Evolutionary conservation across 2,797 vertebrate genomes (phyloP).

Genomic region (Paguma larvata): DNA sequence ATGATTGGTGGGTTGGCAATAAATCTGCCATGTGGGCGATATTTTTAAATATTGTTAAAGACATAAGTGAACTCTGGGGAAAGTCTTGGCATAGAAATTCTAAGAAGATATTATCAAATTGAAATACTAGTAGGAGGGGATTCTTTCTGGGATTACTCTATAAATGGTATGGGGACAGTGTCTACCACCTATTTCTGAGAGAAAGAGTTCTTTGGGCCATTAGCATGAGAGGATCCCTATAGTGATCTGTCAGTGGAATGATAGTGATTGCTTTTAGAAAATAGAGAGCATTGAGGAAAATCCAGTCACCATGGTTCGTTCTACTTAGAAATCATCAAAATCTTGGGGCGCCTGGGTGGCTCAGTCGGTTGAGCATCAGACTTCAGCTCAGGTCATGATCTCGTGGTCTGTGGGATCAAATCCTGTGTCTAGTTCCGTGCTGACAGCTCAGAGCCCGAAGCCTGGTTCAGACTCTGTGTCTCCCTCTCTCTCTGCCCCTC

Average conservation of each 20-base stretch:
- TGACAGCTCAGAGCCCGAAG: too few species aligned
- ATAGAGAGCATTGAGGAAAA: background rate
- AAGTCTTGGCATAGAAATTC: background rate
- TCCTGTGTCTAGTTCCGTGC: too few species aligned
- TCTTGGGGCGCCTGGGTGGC: background rate
- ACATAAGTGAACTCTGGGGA: background rate
- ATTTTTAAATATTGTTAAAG: conserved; percentile 9
- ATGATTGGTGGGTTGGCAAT: background rate
- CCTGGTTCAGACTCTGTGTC: too few species aligned
- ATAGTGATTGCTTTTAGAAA: conserved; percentile 5
- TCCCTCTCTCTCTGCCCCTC: too few species aligned
- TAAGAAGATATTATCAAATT: conserved; percentile 1
- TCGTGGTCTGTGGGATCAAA: too few species aligned
- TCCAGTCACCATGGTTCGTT: background rate
- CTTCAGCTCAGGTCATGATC: too few species aligned
- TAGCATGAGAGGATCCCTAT: background rate
- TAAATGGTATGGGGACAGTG: background rate
- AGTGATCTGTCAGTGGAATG: background rate
- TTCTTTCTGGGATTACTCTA: background rate
- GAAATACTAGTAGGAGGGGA: background rate
- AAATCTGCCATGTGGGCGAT: background rate
- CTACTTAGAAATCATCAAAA: background rate
- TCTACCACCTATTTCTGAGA: conserved; percentile 23
- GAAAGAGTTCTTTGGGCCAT: background rate
- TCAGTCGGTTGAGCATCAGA: too few species aligned